A percentile compares a stretch with the other conserved stretches of the same genome.
These are phyloP conservation scores for Pantelozetes paolii DNA, from an alignment of 2,888 invertebrate species.

Conservation along the genomic window DNA sequence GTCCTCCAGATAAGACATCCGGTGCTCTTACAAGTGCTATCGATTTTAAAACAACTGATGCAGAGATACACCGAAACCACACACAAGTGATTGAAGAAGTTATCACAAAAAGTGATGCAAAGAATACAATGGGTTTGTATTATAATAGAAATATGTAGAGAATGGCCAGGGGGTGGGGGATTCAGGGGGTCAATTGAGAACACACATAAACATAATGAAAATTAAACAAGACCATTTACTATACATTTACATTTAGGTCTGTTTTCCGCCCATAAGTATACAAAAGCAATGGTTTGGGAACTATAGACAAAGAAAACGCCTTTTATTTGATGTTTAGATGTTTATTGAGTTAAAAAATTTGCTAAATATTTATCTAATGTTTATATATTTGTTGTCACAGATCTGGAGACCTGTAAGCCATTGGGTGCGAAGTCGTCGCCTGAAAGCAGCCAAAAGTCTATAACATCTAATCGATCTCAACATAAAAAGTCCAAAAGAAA, in stretches of 20 bases:
- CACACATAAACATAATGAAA: no score
- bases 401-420: neutral
- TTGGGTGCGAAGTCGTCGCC: neutral
- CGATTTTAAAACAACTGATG: neutral
- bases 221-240: no score
- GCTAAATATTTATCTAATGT: neutral
- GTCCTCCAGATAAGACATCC: constrained; percentile 6
- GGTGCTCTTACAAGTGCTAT: neutral
- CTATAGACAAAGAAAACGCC: no score
- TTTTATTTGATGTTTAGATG: no score
- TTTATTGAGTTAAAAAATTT: no score
- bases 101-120: neutral
- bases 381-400: constrained; percentile 22
- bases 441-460: constrained; percentile 18
- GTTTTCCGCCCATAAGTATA: no score
- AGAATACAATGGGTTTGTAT: neutral
- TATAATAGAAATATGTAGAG: no score
- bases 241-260: no score
- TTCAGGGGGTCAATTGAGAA: no score
- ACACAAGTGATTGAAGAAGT: neutral
- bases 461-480: constrained; percentile 17
- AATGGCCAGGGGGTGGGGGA: no score
- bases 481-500: constrained; percentile 26
- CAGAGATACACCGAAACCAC: neutral
- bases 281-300: no score